Evolutionary conservation across 2,113 vertebrate genomes (phyloP).

Genomic region (Tor tambroides): DNA sequence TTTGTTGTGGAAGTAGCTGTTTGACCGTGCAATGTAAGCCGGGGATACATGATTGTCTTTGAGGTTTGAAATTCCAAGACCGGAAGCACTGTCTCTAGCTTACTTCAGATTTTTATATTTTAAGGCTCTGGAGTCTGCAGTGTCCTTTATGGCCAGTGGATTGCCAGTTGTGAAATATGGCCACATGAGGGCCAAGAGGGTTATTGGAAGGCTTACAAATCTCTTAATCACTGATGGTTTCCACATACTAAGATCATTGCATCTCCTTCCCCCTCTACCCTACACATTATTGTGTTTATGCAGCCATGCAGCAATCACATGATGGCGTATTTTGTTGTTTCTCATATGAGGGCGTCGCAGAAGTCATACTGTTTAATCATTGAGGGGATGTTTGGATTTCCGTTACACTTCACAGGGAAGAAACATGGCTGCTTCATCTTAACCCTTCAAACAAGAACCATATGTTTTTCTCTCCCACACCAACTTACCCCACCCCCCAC

Average conservation of each 20-base stretch:
- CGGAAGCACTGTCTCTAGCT: neutral
- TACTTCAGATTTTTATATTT: neutral
- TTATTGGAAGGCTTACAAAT: slow-evolving; percentile 12
- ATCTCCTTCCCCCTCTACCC: neutral
- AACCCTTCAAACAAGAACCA: slow-evolving; percentile 69
- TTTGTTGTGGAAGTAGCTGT: neutral
- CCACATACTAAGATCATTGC: slow-evolving; percentile 11
- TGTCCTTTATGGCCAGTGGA: neutral
- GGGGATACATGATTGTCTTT: neutral
- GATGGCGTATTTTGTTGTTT: slow-evolving; percentile 47
- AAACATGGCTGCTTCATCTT: slow-evolving; percentile 52
- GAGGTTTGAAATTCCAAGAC: neutral
- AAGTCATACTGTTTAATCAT: slow-evolving; percentile 56
- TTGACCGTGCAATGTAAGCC: neutral
- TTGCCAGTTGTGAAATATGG: neutral
- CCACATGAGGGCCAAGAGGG: neutral
- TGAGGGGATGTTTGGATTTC: slow-evolving; percentile 59
- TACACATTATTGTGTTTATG: slow-evolving; percentile 10
- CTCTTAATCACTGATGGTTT: slow-evolving; percentile 38
- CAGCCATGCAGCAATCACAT: slow-evolving; percentile 28
- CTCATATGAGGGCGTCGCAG: slow-evolving; percentile 32
- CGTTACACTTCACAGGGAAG: slow-evolving; percentile 45
- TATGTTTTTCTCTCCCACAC: slow-evolving; percentile 64
- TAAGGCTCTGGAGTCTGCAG: neutral
- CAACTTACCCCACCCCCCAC: neutral